Conservation (phyloP, 2,888 invertebrate species). For the Orchestes rusci region DNA sequence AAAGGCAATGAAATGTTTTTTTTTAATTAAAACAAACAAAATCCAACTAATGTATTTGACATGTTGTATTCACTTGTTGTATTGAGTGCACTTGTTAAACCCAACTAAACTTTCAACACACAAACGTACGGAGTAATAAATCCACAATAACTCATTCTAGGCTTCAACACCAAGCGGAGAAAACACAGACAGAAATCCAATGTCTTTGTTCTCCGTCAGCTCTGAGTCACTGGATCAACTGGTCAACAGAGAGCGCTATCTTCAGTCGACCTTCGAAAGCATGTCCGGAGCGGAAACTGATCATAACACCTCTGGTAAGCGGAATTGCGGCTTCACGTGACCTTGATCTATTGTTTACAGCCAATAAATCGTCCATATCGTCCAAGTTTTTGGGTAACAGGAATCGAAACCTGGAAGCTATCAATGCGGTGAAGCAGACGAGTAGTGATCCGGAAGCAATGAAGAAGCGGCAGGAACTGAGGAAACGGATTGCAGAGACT, state of each 20-base stretch:
- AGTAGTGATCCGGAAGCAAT: conserved; percentile 58
- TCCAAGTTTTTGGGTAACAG: conserved; percentile 48
- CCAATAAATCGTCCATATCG: conserved; percentile 55
- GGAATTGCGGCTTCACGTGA: neutral
- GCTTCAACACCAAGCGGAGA: conserved; percentile 78
- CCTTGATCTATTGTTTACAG: conserved; percentile 30
- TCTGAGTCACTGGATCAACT: conserved; percentile 58
- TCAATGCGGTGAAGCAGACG: conserved; percentile 50
- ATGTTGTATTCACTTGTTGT: no score
- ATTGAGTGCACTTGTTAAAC: no score
- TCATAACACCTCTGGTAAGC: conserved; percentile 27
- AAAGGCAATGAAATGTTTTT: no score
- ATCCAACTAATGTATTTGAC: no score
- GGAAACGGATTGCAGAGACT: conserved; percentile 76
- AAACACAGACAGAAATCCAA: conserved; percentile 68
- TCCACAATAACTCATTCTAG: no score
- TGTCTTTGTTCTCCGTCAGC: conserved; percentile 65
- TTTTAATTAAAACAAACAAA: no score
- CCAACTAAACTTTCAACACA: no score
- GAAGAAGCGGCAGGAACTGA: conserved; percentile 68
- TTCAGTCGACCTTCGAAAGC: conserved; percentile 64
- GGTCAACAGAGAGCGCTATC: conserved; percentile 53
- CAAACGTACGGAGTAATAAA: no score
- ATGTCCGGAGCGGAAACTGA: conserved; percentile 57
- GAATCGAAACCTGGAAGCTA: conserved; percentile 46